Base-by-base conservation (phyloP, 2,888 invertebrate species). In the Pocota personata region DNA sequence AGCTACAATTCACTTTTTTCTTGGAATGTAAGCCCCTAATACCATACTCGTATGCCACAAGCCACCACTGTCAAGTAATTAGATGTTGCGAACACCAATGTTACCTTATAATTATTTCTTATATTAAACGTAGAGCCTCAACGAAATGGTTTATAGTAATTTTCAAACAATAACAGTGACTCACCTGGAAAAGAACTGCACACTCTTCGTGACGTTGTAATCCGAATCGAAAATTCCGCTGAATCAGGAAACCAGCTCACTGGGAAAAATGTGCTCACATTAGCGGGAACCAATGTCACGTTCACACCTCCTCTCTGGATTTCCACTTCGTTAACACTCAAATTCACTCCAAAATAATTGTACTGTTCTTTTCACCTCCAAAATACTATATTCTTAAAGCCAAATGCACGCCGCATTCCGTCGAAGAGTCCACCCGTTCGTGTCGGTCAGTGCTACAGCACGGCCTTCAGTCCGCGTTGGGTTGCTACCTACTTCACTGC, bases 391-490 rank as follows among this genome's bases (percentile, higher is more conserved):
- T 52, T 52, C 40, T 10, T 24, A 55, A 46, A 14, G 58, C 12
- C 46, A 73, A 72, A 48, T 64, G 30, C 48, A 69, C 69, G 12
- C 37, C n/a, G 40, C 50, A 77, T 60, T 50, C 21, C 30, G 32
- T 64, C 19, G 32, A 30, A 7, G n/a, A 7, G 30, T 69, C 8
- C 14, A 21, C 62, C 8, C 8, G 50, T 35, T 16, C 27, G 14
- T 8, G 10, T 48, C 24, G 10, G 40, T 43, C 48, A 27, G 60
- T 50, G 14, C 43, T 16, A 32, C 30, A 57, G 52, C 75, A 30
- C 84, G 86, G 66, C 86, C 86, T 86, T 86, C 71, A 72, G 30
- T n/a, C n/a, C n/a, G n/a, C n/a, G n/a, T n/a, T n/a, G n/a, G n/a
- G n/a, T 72, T 40, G 52, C 52, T 71, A 69, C 52, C 66, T 58